Evolutionary conservation across 2,113 vertebrate genomes (phyloP).

Genomic region (Thamnophis sirtalis): DNA sequence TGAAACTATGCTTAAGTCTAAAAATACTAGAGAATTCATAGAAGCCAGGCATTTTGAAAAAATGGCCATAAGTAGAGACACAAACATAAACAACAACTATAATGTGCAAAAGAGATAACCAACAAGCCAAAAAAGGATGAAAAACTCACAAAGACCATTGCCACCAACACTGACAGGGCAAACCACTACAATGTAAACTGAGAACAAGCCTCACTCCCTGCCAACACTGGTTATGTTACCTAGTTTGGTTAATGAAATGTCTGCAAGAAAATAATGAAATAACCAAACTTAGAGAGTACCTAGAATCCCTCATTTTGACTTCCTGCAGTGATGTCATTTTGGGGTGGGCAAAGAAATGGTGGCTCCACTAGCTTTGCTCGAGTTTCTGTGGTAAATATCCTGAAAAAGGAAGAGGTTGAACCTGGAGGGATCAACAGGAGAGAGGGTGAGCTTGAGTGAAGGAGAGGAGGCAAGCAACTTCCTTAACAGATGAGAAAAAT

Average conservation of each 20-base stretch:
- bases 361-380: no score
- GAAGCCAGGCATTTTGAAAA: background rate
- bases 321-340: no score
- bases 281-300: background rate
- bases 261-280: background rate
- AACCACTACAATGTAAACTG: background rate
- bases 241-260: background rate
- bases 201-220: background rate
- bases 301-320: no score
- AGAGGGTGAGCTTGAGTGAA: no score
- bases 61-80: background rate
- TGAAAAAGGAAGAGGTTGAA: no score
- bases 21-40: background rate
- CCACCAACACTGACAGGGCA: background rate
- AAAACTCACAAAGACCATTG: background rate
- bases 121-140: background rate
- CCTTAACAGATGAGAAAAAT: no score
- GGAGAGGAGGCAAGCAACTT: no score
- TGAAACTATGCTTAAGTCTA: background rate
- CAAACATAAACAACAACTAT: background rate
- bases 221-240: background rate
- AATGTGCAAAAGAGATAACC: background rate
- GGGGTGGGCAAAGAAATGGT: no score
- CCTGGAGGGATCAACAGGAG: no score
- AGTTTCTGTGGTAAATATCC: no score